A percentile compares a stretch with the other conserved stretches of the same genome.
These are phyloP conservation scores for Ptychobarbus kaznakovi DNA, from an alignment of 2,797 vertebrate genomes.

Conservation along the genomic window DNA sequence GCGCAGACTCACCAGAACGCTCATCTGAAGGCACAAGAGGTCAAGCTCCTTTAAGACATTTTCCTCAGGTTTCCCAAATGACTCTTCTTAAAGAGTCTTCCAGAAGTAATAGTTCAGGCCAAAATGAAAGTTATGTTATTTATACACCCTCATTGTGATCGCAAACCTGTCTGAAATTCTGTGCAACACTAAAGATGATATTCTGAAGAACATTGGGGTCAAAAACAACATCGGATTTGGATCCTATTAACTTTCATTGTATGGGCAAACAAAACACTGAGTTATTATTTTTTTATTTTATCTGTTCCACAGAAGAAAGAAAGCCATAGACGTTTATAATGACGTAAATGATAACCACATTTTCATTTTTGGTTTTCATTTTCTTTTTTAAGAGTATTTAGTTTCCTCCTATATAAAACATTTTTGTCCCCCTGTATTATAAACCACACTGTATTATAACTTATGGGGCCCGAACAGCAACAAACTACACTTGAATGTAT, in stretches of 20 bases:
- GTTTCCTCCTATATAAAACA: neutral
- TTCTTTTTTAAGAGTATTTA: neutral
- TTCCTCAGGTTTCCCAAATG: neutral
- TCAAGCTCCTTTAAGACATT: neutral
- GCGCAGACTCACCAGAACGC: slow-evolving; percentile 80
- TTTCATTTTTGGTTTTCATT: neutral
- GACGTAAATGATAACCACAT: neutral
- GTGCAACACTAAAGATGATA: neutral
- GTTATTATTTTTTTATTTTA: neutral
- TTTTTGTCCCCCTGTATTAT: neutral
- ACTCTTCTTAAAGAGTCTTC: neutral
- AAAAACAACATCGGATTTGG: neutral
- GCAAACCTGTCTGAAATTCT: neutral
- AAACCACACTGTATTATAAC: neutral
- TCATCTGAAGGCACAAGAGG: slow-evolving; percentile 67
- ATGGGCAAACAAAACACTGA: neutral
- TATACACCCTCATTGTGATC: neutral
- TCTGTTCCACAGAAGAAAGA: neutral
- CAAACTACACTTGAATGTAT: neutral
- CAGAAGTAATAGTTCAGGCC: neutral
- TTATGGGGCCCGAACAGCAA: neutral
- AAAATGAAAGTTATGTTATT: neutral
- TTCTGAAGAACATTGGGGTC: neutral
- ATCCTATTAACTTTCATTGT: neutral
- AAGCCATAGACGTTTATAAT: neutral